Percentiles rank a stretch among this genome's conserved stretches.
phyloP scores from a whole-genome alignment of 2,888 invertebrate genomes.

The Torymus auratus region DNA sequence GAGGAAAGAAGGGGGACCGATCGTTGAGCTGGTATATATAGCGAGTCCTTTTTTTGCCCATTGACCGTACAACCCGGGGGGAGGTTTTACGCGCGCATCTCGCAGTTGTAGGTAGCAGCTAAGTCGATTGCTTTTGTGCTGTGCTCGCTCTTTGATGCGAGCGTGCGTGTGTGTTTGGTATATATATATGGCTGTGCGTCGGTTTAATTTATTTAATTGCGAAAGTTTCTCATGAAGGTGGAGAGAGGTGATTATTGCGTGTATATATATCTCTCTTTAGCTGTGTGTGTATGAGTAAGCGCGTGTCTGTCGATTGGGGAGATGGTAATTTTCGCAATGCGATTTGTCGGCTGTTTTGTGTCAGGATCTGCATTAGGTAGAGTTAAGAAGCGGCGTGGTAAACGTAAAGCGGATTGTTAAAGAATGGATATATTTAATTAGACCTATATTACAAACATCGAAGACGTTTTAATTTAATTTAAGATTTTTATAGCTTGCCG shows the following conservation, averaged over 20 bases:
- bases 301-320: slow-evolving; percentile 29
- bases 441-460: no score
- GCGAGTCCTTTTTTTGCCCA: slow-evolving; percentile 45
- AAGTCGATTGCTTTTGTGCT: slow-evolving; percentile 54
- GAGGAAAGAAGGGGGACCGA: not conserved
- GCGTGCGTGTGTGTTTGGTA: not conserved
- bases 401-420: no score
- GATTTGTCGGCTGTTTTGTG: no score
- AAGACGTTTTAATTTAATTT: no score
- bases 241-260: not conserved
- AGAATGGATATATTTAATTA: no score
- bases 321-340: slow-evolving; percentile 14
- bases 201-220: slow-evolving; percentile 54
- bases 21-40: no score
- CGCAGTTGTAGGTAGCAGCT: not conserved
- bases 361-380: no score
- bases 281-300: not conserved
- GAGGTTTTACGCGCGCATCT: no score
- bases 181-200: not conserved
- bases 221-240: slow-evolving; percentile 20
- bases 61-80: slow-evolving; percentile 13
- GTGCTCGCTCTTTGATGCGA: slow-evolving; percentile 37
- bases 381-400: no score
- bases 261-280: no score
- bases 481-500: no score